These are phyloP conservation scores for Phyllotis vaccarum DNA, from an alignment of 2,797 vertebrate species.

Conservation along the genomic window DNA sequence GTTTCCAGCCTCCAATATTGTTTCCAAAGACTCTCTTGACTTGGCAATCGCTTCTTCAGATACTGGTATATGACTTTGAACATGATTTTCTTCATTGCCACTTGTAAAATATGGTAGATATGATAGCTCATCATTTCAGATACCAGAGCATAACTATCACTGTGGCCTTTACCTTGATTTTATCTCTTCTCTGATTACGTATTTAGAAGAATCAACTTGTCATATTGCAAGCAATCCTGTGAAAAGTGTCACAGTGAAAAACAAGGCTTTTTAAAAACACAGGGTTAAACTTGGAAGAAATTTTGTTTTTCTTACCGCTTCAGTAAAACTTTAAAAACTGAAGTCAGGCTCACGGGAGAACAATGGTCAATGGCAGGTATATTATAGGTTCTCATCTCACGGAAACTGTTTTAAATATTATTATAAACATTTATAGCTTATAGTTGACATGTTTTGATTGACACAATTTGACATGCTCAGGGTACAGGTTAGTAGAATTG, in stretches of 20 bases:
- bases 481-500: too few relatives aligned
- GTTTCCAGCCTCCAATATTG: background rate
- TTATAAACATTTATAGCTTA: background rate
- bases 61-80: background rate
- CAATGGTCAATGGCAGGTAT: background rate
- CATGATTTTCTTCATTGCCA: background rate
- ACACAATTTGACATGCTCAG: background rate
- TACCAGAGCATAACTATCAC: background rate
- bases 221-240: background rate
- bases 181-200: background rate
- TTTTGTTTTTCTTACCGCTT: background rate
- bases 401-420: background rate
- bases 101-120: background rate
- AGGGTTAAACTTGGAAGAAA: background rate
- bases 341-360: background rate
- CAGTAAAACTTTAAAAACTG: background rate
- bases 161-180: background rate
- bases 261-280: background rate
- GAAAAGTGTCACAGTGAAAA: background rate
- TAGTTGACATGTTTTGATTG: background rate
- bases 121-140: background rate
- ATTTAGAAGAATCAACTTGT: background rate
- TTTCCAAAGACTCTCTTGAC: background rate
- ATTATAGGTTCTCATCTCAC: background rate
- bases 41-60: rapidly evolving